Evolutionary conservation across 1,140 invertebrate genomes (phyloP).

Genomic region (Calliopsis andreniformis): DNA sequence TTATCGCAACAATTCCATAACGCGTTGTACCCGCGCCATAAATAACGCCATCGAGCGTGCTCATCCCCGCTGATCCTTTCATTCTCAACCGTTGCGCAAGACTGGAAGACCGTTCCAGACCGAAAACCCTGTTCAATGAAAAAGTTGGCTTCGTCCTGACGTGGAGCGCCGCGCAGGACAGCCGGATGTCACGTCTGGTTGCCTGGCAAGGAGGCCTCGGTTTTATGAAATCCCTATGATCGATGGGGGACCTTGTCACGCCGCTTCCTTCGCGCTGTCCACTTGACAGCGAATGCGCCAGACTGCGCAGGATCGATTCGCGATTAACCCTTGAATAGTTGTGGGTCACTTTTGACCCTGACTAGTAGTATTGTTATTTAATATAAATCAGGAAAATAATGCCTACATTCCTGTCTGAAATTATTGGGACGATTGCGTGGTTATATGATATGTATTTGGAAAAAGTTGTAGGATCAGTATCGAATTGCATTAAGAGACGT

Average conservation of each 20-base stretch:
- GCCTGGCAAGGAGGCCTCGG: neutral
- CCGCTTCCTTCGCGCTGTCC: constrained; percentile 3
- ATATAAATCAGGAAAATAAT: no score
- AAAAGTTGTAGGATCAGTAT: no score
- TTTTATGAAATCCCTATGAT: constrained; percentile 14
- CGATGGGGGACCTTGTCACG: neutral
- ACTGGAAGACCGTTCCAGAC: neutral
- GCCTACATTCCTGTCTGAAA: no score
- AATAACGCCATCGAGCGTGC: constrained; percentile 14
- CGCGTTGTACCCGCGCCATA: neutral
- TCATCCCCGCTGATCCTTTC: neutral
- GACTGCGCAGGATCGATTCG: neutral
- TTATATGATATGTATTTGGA: no score
- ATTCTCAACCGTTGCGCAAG: neutral
- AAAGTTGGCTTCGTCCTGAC: neutral
- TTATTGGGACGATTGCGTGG: no score
- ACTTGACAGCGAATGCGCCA: neutral
- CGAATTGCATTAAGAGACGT: no score
- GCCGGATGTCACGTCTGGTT: neutral
- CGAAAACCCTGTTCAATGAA: neutral
- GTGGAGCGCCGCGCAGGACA: no score
- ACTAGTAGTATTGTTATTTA: no score
- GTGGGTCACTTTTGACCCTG: no score
- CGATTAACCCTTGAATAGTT: no score
- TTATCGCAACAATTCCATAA: constrained; percentile 7